Percentiles rank a stretch among this genome's conserved stretches.
phyloP scores from a whole-genome alignment of 35 echinoderm and acorn worm species.

The Eucidaris tribuloides region DNA sequence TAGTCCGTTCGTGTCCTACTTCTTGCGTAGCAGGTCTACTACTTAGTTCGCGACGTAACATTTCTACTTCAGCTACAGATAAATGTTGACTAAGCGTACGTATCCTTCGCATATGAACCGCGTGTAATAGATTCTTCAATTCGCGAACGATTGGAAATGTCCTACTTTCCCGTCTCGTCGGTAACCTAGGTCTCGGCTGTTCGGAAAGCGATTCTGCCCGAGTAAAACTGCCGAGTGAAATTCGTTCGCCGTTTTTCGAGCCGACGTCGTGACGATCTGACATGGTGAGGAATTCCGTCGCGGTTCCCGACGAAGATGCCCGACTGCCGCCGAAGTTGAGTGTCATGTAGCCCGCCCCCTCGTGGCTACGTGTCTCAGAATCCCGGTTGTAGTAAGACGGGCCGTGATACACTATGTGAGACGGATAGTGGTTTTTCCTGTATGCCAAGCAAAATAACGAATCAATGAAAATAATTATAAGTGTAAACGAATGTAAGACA shows the following conservation, averaged over 20 bases:
- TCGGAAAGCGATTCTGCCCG: background rate
- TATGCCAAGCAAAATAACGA: too few relatives aligned
- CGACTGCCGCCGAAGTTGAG: conserved; percentile 57
- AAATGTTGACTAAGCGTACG: conserved; percentile 73
- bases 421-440: conserved; percentile 42
- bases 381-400: conserved; percentile 70
- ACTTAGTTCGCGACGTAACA: conserved; percentile 47
- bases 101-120: conserved; percentile 58
- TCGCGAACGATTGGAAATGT: conserved; percentile 55
- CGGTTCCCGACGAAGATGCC: conserved; percentile 38
- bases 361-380: conserved; percentile 21
- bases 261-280: conserved; percentile 28
- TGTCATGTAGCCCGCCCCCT: conserved; percentile 67
- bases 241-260: conserved; percentile 11
- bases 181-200: conserved; percentile 6
- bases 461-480: too few relatives aligned
- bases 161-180: conserved; percentile 13
- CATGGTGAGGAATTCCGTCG: conserved; percentile 52
- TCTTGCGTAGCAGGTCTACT: conserved; percentile 8
- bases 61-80: conserved; percentile 63
- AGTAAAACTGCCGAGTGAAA: conserved; percentile 22
- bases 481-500: too few relatives aligned
- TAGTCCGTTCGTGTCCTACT: conserved; percentile 47
- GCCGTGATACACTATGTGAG: conserved; percentile 76
- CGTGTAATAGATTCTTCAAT: conserved; percentile 65